Evolutionary conservation across 2,888 invertebrate genomes (phyloP).

Genomic region (Esperia sulphurella): DNA sequence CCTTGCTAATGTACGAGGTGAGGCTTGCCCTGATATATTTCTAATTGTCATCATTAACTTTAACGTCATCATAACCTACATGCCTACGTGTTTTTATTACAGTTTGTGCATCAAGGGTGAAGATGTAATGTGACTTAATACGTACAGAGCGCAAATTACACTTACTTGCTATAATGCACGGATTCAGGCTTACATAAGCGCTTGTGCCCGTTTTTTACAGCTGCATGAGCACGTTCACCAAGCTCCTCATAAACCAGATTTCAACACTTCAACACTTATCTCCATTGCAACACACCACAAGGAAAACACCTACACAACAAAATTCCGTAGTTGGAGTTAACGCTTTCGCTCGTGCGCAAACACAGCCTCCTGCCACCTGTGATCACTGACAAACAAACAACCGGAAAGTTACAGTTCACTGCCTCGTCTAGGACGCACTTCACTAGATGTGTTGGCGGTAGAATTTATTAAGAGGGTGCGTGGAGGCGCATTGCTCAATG

Average conservation of each 20-base stretch:
- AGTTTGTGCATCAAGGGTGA: constrained; percentile 4
- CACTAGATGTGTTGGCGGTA: constrained; percentile 6
- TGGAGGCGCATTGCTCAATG: constrained; percentile 17
- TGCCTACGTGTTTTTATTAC: background rate
- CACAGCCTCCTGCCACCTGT: constrained; percentile 19
- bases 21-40: background rate
- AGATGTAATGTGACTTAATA: constrained; percentile 3
- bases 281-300: constrained; percentile 68
- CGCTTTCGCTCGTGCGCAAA: constrained; percentile 61
- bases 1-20: background rate
- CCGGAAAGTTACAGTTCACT: constrained; percentile 2
- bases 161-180: constrained; percentile 56
- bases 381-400: constrained; percentile 7
- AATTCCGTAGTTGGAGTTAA: constrained; percentile 47
- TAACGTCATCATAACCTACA: background rate
- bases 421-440: constrained; percentile 1
- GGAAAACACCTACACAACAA: constrained; percentile 64
- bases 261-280: constrained; percentile 73
- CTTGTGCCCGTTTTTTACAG: constrained; percentile 61
- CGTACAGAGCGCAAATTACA: constrained; percentile 18
- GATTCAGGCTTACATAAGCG: constrained; percentile 70
- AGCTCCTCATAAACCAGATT: constrained; percentile 68
- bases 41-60: background rate
- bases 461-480: constrained; percentile 3
- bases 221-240: constrained; percentile 53